These are phyloP conservation scores for Dendrocopos noguchii DNA, from an alignment of 2,113 vertebrate genomes.

Conservation along the genomic window DNA sequence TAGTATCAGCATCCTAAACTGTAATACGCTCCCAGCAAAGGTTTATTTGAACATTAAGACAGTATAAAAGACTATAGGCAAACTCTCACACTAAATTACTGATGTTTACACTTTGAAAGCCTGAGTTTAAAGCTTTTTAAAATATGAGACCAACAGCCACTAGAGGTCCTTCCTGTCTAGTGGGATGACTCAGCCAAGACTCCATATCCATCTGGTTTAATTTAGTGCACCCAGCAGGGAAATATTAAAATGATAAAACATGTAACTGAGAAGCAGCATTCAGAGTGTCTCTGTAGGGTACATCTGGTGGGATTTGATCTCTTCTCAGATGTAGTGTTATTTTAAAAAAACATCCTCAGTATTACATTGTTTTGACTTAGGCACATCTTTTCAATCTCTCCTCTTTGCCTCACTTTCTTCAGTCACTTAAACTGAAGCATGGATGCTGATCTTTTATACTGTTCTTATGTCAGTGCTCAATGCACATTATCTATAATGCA, in stretches of 20 bases:
- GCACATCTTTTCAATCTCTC: neutral
- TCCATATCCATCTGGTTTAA: neutral
- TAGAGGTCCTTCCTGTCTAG: conserved; percentile 64
- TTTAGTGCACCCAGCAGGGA: neutral
- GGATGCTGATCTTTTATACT: rapidly evolving
- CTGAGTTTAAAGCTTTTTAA: neutral
- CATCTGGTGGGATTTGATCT: neutral
- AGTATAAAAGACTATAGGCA: neutral
- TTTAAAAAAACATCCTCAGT: neutral
- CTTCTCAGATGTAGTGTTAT: neutral
- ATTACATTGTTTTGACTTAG: neutral
- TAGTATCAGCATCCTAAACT: neutral
- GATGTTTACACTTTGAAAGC: neutral
- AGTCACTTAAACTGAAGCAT: neutral
- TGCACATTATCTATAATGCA: neutral
- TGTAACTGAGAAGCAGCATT: neutral
- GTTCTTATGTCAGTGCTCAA: neutral
- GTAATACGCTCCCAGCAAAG: neutral
- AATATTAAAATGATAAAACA: neutral
- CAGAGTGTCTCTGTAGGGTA: neutral
- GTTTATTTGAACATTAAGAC: neutral
- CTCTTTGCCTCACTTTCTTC: neutral
- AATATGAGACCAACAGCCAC: conserved; percentile 32
- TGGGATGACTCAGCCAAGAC: neutral
- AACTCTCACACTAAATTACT: neutral